Conservation (phyloP, 1,140 invertebrate genomes). For the Cyclina sinensis region DNA sequence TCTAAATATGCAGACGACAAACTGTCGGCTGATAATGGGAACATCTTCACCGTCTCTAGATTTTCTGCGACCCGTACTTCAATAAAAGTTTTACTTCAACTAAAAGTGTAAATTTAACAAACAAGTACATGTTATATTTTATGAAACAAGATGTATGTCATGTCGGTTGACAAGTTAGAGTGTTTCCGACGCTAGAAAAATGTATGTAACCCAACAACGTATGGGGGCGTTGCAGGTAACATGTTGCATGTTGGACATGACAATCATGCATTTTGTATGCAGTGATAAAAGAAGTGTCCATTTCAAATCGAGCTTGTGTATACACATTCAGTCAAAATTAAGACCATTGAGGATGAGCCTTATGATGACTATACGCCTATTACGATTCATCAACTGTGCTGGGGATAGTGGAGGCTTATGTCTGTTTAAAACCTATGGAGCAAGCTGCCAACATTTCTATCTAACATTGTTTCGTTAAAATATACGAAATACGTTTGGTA, state of each 20-base stretch:
- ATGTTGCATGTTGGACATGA: background rate
- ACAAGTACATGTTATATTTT: constrained; percentile 34
- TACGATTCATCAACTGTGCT: no score
- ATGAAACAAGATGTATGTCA: constrained; percentile 2
- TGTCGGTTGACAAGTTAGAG: constrained; percentile 4
- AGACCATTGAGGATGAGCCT: no score
- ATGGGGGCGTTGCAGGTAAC: constrained; percentile 1
- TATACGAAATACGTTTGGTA: no score
- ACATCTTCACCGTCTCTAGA: constrained; percentile 60
- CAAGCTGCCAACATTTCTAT: no score
- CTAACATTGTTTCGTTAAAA: no score
- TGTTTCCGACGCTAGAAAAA: background rate
- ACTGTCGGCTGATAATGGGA: constrained; percentile 43
- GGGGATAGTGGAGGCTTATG: no score
- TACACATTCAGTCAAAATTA: no score
- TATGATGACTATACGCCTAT: no score
- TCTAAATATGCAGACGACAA: constrained; percentile 63
- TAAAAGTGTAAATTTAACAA: constrained; percentile 59
- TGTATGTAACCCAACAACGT: background rate
- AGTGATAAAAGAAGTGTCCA: no score
- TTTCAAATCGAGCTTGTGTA: no score
- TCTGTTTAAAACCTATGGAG: no score
- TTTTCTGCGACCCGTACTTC: constrained; percentile 13
- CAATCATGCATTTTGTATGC: no score
- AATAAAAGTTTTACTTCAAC: constrained; percentile 47